Evolutionary conservation across 2,797 vertebrate species (phyloP).

Genomic region (Gymnoscopelus microlampas): DNA sequence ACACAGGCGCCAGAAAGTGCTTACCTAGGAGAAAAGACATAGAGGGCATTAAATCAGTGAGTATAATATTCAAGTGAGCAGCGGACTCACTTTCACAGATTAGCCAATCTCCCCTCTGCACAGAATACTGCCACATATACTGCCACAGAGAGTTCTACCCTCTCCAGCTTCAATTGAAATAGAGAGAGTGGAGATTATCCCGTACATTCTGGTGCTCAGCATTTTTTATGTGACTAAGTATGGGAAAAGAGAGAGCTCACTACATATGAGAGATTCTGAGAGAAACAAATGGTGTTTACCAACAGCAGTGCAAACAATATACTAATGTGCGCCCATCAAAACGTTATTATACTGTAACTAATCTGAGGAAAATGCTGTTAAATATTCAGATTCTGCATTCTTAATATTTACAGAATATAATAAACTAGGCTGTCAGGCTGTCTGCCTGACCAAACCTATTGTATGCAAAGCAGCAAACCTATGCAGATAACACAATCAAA

Average conservation of each 20-base stretch:
- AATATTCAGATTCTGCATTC: conserved; percentile 17
- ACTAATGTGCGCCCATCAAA: not conserved
- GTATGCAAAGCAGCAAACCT: not conserved
- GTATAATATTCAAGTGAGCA: conserved; percentile 78
- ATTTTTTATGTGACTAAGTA: conserved; percentile 64
- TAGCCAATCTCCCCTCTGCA: conserved; percentile 78
- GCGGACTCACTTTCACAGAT: conserved; percentile 77
- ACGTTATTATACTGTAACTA: not conserved
- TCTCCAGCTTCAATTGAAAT: conserved; percentile 73
- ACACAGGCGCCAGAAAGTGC: conserved; percentile 77
- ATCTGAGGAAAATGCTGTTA: not conserved
- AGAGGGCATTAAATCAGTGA: conserved; percentile 80
- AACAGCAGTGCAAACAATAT: conserved; percentile 9
- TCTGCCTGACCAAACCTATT: conserved; percentile 28
- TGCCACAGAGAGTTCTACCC: conserved; percentile 71
- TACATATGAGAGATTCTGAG: conserved; percentile 35
- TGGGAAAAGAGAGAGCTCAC: conserved; percentile 32
- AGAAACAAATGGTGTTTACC: conserved; percentile 32
- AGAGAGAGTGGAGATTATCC: conserved; percentile 76
- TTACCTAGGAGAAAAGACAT: conserved; percentile 85
- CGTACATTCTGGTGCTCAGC: conserved; percentile 62
- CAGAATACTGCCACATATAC: conserved; percentile 62
- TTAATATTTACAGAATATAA: conserved; percentile 49
- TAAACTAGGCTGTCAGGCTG: conserved; percentile 22
- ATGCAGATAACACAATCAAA: conserved; percentile 39